These are phyloP conservation scores for Spongilla lacustris DNA, from an alignment of 37 sponge, comb jelly and placozoan species.

Conservation along the genomic window DNA sequence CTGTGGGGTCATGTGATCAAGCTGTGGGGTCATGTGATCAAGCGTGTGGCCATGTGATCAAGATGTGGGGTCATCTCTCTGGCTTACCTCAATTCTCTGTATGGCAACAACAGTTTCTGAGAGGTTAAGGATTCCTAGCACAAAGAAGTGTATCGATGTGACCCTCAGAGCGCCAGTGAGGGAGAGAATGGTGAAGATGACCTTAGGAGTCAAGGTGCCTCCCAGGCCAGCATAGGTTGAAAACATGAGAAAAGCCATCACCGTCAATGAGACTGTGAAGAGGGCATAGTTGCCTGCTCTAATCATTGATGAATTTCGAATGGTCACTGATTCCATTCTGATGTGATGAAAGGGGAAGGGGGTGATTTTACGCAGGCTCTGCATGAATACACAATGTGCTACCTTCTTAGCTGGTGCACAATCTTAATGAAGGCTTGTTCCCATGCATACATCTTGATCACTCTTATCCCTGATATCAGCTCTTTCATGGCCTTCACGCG, in stretches of 20 bases:
- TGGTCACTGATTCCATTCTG: slow-evolving; percentile 34
- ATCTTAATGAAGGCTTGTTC: background rate
- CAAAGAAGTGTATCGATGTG: slow-evolving; percentile 20
- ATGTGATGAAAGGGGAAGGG: background rate
- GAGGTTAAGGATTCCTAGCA: background rate
- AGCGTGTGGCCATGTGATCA: no score
- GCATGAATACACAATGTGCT: background rate
- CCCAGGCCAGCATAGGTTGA: slow-evolving; percentile 32
- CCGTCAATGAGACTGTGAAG: background rate
- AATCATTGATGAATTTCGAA: slow-evolving; percentile 11
- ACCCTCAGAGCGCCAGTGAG: slow-evolving; percentile 20
- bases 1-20: no score
- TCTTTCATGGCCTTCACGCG: background rate
- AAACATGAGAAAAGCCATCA: slow-evolving; percentile 27
- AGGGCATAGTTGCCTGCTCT: slow-evolving; percentile 11
- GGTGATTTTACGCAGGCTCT: no score
- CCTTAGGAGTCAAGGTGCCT: slow-evolving; percentile 33
- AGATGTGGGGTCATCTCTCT: background rate
- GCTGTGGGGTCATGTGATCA: no score
- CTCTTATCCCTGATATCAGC: background rate
- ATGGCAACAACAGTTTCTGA: slow-evolving; percentile 21
- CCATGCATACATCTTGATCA: background rate
- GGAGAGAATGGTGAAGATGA: slow-evolving; percentile 43
- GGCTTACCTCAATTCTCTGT: slow-evolving; percentile 15
- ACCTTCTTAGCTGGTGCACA: background rate